Evolutionary conservation across 2,113 vertebrate genomes (phyloP), one percentile per base, ranked within the genome.

Genomic region (Puffinus mauretanicus): DNA sequence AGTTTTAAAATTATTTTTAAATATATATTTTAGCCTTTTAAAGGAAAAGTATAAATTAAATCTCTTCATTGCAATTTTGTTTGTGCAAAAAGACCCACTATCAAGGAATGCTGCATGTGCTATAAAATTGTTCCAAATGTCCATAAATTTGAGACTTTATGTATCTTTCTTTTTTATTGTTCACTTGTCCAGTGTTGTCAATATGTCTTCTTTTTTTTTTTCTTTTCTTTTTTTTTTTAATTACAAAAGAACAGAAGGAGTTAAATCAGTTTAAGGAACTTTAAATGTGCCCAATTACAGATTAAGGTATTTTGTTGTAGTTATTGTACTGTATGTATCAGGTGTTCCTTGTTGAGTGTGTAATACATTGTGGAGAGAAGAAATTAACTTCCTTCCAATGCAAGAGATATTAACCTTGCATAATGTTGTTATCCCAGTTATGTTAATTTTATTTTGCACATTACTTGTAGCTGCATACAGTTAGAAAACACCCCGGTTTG

Each of bases 41-140:
- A 98, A 98, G 94, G 89, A 97, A 94, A 97, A 92, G 67, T 73
- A 93, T 96, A 87, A 97, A 95, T 95, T 94, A 92, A 94, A 97
- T 97, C 92, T 91, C 91, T 96, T 95, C 93, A 96, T 97, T 98
- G 95, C 96, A 94, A 95, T 97, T 98, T 98, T 97, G 75, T 98
- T 99, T 97, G 98, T 98, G 98, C 99, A 99, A 99, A 99, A 99
- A 98, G 99, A 99, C 99, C 99, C 99, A 99, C 99, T 99, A 99
- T 99, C 98, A 96, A 98, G 98, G 98, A 98, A 98, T 98, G 98
- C 98, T 98, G 98, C 98, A 98, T 98, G 98, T 98, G 97, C 97
- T 98, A 93, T 98, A 94, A 98, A 97, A 96, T 97, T 98, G 97
- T 98, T 98, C 98, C 97, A 96, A 96, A 96, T 98, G 98, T 98